Evolutionary conservation across 1,140 invertebrate genomes (phyloP), one percentile per base, ranked within the genome.

Genomic region (Pantala flavescens): DNA sequence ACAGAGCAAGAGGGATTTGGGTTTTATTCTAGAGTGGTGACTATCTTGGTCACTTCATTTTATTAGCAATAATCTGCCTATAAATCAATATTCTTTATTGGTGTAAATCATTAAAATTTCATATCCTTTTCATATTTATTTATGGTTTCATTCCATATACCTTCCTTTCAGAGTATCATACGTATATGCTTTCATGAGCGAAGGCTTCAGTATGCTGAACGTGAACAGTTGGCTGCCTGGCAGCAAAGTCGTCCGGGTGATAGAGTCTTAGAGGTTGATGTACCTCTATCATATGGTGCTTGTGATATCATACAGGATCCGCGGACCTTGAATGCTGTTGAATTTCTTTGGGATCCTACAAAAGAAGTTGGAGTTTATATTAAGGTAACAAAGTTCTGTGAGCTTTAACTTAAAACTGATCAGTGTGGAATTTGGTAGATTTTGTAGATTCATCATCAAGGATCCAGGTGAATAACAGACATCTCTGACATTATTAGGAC

Each of bases 151-250:
- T 77, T 73, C 19, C 71, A 0, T 75, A 16, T 49, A 78, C 76
- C n/a, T 24, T 77, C 83, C 81, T 88, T 87, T 73, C 84, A 95
- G 91, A 94, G 92, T 77, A 88, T 95, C 5, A 90, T 98, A 74
- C 89, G 93, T 77, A 92, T 98, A 36, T 95, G 94, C 79, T 98
- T 98, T 84, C 96, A 98, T 84, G 96, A 98, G 82, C 88, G 96
- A 73, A 88, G 96, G n/a, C 84, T 98, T 49, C 96, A 98, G 81
- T 98, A 95, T 81, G 96, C 94, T 83, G 96, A 98, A 83, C 88
- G 91, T 63, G 95, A 98, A 80, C 95, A 98, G 84, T 93, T 98
- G 81, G 86, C 90, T 11, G 89, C 91, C 77, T 98, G 96, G 96
- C 92, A 93, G 81, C 88, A 88, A 73, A 89, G 91, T 70, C 85